Conservation (phyloP, 2,113 vertebrate species). For the Psittacula cyanocephala region DNA sequence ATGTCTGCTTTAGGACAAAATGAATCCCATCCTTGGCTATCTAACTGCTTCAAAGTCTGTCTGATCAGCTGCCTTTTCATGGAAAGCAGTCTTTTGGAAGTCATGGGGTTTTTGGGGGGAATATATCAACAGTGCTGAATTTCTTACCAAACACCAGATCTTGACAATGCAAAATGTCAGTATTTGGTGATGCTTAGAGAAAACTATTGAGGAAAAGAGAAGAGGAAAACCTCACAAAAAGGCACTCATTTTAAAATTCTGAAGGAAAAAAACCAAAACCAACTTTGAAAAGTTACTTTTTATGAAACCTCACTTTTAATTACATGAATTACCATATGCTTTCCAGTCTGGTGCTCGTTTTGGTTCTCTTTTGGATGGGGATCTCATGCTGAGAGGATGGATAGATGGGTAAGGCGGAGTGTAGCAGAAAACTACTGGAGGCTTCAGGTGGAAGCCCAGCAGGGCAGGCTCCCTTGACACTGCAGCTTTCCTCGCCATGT, state of each 20-base stretch:
- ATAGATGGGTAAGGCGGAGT: not conserved
- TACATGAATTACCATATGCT: not conserved
- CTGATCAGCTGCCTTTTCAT: not conserved
- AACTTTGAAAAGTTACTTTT: not conserved
- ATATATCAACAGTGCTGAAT: not conserved
- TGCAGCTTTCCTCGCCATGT: not conserved
- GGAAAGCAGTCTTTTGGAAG: not conserved
- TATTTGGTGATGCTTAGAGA: not conserved
- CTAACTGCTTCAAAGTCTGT: not conserved
- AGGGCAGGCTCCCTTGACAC: not conserved
- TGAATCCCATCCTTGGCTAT: no score
- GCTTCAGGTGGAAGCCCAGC: not conserved
- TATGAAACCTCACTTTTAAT: not conserved
- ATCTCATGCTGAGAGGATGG: not conserved
- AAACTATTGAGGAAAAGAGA: not conserved
- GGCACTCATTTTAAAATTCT: not conserved
- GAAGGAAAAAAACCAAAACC: not conserved
- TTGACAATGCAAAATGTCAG: not conserved
- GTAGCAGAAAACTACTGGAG: not conserved
- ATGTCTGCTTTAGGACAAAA: not conserved
- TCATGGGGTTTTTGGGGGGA: rapidly evolving
- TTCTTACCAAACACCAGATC: not conserved
- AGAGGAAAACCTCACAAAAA: not conserved
- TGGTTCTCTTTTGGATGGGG: not conserved
- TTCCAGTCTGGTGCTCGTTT: not conserved